Conservation (phyloP, 1,140 invertebrate species). For the Conus ventricosus region DNA sequence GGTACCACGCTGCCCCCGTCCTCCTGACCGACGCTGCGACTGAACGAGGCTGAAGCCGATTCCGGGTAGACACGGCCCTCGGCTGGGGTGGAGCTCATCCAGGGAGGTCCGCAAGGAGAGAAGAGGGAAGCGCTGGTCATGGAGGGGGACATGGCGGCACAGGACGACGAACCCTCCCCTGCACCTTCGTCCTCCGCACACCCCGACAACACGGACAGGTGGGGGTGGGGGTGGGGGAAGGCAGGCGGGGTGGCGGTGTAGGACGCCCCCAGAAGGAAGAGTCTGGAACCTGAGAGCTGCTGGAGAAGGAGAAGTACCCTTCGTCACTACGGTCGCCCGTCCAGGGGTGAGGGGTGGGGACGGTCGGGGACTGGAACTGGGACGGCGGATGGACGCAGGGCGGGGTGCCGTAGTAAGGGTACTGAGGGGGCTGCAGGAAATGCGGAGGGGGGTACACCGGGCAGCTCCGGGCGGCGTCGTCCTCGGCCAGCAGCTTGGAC, state of each 20-base stretch:
- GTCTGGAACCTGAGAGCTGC: neutral
- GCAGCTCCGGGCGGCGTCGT: neutral
- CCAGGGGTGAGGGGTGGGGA: neutral
- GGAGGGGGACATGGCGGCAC: neutral
- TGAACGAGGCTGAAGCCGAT: neutral
- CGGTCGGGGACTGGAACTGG: neutral
- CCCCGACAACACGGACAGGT: neutral
- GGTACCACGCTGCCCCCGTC: neutral
- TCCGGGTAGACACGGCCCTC: neutral
- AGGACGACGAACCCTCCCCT: neutral
- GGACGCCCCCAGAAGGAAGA: neutral
- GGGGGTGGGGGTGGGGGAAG: neutral
- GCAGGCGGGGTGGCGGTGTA: neutral
- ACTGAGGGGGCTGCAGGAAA: neutral
- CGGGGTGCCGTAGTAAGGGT: neutral
- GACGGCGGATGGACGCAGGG: neutral
- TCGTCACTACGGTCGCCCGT: neutral
- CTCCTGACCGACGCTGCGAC: neutral
- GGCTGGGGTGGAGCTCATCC: neutral
- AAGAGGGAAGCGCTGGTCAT: neutral
- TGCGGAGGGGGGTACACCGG: neutral
- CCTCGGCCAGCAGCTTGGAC: conserved; percentile 85
- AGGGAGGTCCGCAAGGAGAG: neutral
- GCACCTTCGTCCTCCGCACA: conserved; percentile 4
- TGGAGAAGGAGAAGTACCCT: conserved; percentile 16